Evolutionary conservation across 92 coral and sea anemone species (phyloP), one percentile per base, ranked within the genome.

Genomic region (Phenganax stokvisi): DNA sequence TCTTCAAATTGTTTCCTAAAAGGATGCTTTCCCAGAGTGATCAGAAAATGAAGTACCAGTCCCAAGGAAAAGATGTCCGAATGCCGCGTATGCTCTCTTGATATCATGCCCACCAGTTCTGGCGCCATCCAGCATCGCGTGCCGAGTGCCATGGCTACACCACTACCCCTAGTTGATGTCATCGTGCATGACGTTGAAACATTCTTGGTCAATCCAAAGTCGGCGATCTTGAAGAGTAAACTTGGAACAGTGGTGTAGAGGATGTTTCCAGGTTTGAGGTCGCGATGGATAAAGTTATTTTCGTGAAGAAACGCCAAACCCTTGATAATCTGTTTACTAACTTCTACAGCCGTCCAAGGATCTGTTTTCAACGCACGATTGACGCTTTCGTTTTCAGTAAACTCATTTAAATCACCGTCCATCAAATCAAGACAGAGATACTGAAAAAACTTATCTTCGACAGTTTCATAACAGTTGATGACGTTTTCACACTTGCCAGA

Each of bases 101-200:
- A 74, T 51, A 31, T 51, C 67, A 89, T 75, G 55, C 74, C 72
- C 59, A 89, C 86, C 51, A 89, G 87, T 58, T 89, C 92, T 52
- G 92, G 92, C 60, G 92, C 92, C 92, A 89, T 89, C 92, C 92
- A 89, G 16, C 92, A 89, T 37, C 90, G 90, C 9, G 92, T 87
- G 28, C 92, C 92, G 5, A 67, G 68, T 28, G 85, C 85, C 85
- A 81, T 76, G 53, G 89, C 86, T 51, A 79, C 84, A 1, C 84
- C 79, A 47, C 85, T 82, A 44, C 72, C 82, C 25, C 51, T 51
- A 37, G 87, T 84, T 7, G 86, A 81, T 52, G 67, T 67, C 53
- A 87, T 74, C 8, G 86, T 53, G 29, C 86, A 69, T 11, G 51
- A 76, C 6, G 75, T 70, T 0, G 86, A 60, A 75, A 87, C 47